Percentiles rank a stretch among this genome's conserved stretches.
Conservation (phyloP, 2,888 invertebrate genomes). For the Hypomecis atomaria region DNA sequence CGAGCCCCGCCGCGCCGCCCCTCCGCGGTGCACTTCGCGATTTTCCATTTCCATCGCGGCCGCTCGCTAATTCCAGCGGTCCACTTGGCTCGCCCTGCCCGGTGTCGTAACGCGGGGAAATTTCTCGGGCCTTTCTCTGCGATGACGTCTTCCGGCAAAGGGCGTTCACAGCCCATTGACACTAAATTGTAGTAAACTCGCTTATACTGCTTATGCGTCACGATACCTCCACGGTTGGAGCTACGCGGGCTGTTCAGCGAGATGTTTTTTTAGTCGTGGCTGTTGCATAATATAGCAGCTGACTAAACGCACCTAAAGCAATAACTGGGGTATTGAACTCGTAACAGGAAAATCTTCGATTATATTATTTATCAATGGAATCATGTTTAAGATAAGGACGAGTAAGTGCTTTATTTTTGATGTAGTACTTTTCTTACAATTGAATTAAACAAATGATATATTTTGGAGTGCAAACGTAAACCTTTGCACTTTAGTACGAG, state of each 20-base stretch:
- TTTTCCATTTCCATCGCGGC: slow-evolving; percentile 81
- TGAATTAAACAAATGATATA: neutral
- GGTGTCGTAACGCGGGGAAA: slow-evolving; percentile 73
- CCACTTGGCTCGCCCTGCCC: slow-evolving; percentile 52
- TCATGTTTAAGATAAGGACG: neutral
- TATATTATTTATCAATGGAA: neutral
- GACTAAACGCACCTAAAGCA: slow-evolving; percentile 26
- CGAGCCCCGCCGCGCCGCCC: slow-evolving; percentile 58
- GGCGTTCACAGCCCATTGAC: slow-evolving; percentile 57
- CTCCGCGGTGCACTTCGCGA: slow-evolving; percentile 72
- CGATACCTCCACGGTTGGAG: slow-evolving; percentile 30
- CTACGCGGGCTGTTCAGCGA: slow-evolving; percentile 24
- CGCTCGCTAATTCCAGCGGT: slow-evolving; percentile 72
- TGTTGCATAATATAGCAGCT: slow-evolving; percentile 29
- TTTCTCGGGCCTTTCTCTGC: slow-evolving; percentile 73
- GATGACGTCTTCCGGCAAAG: slow-evolving; percentile 65
- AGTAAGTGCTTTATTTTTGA: neutral
- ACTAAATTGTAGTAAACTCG: slow-evolving; percentile 53
- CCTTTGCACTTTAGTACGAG: neutral
- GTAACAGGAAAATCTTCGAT: slow-evolving; percentile 24
- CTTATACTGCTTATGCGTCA: slow-evolving; percentile 32
- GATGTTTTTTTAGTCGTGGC: slow-evolving; percentile 27
- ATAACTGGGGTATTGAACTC: slow-evolving; percentile 31
- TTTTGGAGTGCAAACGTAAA: neutral
- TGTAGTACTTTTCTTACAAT: neutral